phyloP scores from a whole-genome alignment of 2,888 invertebrate genomes.

The Diplazon laetatorius region DNA sequence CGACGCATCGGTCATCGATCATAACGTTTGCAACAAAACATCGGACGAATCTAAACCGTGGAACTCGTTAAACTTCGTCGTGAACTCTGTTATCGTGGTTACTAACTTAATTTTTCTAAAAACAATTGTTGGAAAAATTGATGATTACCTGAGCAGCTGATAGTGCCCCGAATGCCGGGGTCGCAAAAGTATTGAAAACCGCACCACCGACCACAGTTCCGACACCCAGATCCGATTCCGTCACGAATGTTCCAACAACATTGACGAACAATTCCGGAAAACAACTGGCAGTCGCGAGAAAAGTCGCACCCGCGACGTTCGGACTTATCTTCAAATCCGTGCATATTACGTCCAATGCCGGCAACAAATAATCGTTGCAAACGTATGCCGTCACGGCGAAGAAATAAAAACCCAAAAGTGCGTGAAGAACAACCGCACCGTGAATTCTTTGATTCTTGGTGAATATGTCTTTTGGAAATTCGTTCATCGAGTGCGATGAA shows the following conservation, averaged over 20 bases:
- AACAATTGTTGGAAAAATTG: not conserved
- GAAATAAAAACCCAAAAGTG: constrained; percentile 91
- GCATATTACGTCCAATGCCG: constrained; percentile 94
- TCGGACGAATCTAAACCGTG: constrained; percentile 2
- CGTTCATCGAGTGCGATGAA: constrained; percentile 82
- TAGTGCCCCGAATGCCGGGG: constrained; percentile 91
- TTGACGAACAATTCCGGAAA: constrained; percentile 97
- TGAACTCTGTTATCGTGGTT: too few species aligned
- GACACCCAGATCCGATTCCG: constrained; percentile 92
- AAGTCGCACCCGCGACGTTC: constrained; percentile 98
- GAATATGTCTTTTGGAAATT: constrained; percentile 86
- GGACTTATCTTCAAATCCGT: constrained; percentile 89
- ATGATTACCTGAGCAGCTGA: constrained; percentile 87
- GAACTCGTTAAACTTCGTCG: not conserved
- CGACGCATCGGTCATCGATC: not conserved
- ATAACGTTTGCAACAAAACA: not conserved
- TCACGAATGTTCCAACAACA: constrained; percentile 93
- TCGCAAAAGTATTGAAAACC: constrained; percentile 93
- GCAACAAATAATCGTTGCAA: constrained; percentile 96
- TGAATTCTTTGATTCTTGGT: constrained; percentile 86
- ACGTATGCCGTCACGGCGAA: constrained; percentile 94
- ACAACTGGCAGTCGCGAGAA: constrained; percentile 97
- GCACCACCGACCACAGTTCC: constrained; percentile 95
- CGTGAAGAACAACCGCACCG: constrained; percentile 91
- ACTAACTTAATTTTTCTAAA: not conserved